These are phyloP conservation scores for Scolopax rusticola DNA, from an alignment of 2,797 vertebrate species.

Conservation along the genomic window DNA sequence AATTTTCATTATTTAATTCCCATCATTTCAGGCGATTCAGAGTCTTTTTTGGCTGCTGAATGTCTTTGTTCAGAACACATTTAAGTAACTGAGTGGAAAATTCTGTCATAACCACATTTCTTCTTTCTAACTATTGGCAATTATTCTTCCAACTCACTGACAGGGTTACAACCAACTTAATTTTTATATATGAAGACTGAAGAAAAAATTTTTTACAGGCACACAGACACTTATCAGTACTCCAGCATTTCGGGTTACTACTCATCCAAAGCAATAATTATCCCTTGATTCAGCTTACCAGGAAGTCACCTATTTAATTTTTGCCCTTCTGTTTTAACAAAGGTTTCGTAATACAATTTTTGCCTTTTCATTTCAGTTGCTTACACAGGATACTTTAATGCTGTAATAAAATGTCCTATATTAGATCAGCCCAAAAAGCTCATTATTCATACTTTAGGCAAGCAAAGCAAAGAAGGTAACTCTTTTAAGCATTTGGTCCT, in stretches of 20 bases:
- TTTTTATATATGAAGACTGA: neutral
- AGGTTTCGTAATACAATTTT: neutral
- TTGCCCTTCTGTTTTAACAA: neutral
- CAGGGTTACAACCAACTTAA: neutral
- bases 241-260: neutral
- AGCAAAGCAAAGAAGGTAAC: neutral
- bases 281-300: neutral
- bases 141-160: neutral
- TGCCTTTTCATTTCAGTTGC: constrained; percentile 17
- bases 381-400: neutral
- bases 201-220: neutral
- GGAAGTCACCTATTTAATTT: neutral
- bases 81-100: constrained; percentile 36
- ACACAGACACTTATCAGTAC: neutral
- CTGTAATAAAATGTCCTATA: neutral
- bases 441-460: neutral
- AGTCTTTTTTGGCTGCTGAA: neutral
- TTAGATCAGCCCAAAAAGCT: neutral
- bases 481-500: neutral
- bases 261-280: neutral
- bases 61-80: neutral
- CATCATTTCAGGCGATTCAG: constrained; percentile 29
- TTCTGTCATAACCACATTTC: neutral
- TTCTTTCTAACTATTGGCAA: neutral
- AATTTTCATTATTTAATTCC: constrained; percentile 50